Conservation (phyloP, 1,140 invertebrate species). For the Drosophila auraria region DNA sequence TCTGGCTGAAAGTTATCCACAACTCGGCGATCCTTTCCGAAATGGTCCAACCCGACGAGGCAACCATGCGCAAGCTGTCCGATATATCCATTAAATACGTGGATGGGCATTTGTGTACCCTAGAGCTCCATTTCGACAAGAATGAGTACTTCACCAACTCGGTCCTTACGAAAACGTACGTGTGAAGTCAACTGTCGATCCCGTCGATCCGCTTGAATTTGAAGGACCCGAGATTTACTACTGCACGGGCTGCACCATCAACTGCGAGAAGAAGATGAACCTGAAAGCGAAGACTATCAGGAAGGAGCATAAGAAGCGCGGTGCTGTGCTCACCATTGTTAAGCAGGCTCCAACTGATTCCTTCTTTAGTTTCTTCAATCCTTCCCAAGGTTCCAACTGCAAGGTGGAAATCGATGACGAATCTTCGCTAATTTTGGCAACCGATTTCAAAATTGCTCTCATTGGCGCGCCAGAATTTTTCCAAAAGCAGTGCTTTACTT, state of each 20-base stretch:
- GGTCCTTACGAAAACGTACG: slow-evolving; percentile 97
- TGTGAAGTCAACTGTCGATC: slow-evolving; percentile 96
- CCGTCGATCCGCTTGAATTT: slow-evolving; percentile 96
- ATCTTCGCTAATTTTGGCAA: slow-evolving; percentile 90
- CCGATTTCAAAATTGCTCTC: slow-evolving; percentile 99
- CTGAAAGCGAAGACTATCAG: slow-evolving; percentile 98
- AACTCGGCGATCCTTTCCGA: slow-evolving; percentile 96
- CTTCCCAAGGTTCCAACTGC: slow-evolving; percentile 90
- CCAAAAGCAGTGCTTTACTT: slow-evolving; percentile 97
- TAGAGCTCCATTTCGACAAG: slow-evolving; percentile 97
- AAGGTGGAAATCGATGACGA: slow-evolving; percentile 90
- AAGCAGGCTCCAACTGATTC: slow-evolving; percentile 97
- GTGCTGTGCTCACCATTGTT: slow-evolving; percentile 95
- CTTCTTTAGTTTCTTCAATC: slow-evolving; percentile 99
- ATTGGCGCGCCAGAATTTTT: slow-evolving; percentile 96
- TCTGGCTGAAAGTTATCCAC: slow-evolving; percentile 98
- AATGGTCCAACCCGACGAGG: slow-evolving; percentile 97
- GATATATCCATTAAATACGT: slow-evolving; percentile 95
- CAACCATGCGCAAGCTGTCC: slow-evolving; percentile 95
- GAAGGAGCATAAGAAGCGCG: slow-evolving; percentile 98
- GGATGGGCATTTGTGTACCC: slow-evolving; percentile 87
- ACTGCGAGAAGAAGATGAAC: slow-evolving; percentile 99
- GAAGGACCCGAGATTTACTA: slow-evolving; percentile 99
- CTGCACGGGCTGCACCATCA: slow-evolving; percentile 95
- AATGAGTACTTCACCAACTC: slow-evolving; percentile 99